These are phyloP conservation scores for Drosophila niveifrons DNA, from an alignment of 2,888 invertebrate species.

Conservation along the genomic window DNA sequence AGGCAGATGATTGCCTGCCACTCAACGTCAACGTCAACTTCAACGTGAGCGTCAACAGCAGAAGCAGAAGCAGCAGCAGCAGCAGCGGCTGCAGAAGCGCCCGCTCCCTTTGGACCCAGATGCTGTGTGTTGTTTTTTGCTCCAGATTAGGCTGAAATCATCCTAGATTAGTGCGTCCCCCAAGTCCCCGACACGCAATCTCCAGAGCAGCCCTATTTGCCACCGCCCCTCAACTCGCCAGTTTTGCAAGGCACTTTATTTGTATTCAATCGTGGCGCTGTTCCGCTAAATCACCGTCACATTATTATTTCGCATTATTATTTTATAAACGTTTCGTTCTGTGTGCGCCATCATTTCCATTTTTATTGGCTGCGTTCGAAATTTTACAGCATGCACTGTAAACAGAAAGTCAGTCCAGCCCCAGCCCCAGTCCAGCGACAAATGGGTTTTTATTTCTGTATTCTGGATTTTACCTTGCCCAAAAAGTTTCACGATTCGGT, in stretches of 20 bases:
- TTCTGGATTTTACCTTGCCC: slow-evolving; percentile 9
- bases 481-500: slow-evolving; percentile 9
- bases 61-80: slow-evolving; percentile 3
- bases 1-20: slow-evolving; percentile 69
- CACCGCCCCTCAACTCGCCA: background rate
- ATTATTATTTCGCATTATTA: slow-evolving; percentile 83
- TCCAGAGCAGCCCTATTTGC: slow-evolving; percentile 5
- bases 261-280: slow-evolving; percentile 83
- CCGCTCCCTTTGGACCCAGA: slow-evolving; percentile 13
- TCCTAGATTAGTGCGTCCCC: slow-evolving; percentile 80
- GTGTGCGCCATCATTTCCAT: slow-evolving; percentile 77
- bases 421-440: slow-evolving; percentile 31
- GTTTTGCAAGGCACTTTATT: slow-evolving; percentile 74
- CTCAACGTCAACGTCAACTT: slow-evolving; percentile 59
- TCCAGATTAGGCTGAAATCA: slow-evolving; percentile 82
- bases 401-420: slow-evolving; percentile 40
- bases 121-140: slow-evolving; percentile 59
- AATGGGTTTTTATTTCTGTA: slow-evolving; percentile 40
- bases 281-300: slow-evolving; percentile 83
- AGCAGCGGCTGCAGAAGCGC: slow-evolving; percentile 6
- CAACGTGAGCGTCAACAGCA: slow-evolving; percentile 23
- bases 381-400: slow-evolving; percentile 64
- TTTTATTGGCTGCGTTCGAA: slow-evolving; percentile 82
- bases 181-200: slow-evolving; percentile 21
- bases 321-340: slow-evolving; percentile 82